Evolutionary conservation across 2,888 invertebrate species (phyloP).

Genomic region (Drosophila meridiana): DNA sequence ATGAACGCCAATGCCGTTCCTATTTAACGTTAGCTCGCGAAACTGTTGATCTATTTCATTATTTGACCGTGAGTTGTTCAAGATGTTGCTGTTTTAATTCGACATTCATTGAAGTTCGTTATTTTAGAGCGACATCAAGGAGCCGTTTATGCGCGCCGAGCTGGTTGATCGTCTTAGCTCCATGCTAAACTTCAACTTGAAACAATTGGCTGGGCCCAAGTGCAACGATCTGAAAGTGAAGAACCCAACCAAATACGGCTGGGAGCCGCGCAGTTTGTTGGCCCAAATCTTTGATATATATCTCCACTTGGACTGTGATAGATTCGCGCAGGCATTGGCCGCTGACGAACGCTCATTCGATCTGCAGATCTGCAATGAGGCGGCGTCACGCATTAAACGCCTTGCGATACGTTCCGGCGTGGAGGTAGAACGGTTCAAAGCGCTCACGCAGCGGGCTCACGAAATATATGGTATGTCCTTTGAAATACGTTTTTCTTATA

Average conservation of each 20-base stretch:
- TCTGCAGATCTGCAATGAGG: constrained; percentile 96
- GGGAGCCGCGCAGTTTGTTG: constrained; percentile 97
- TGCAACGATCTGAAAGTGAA: constrained; percentile 97
- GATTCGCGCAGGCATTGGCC: constrained; percentile 96
- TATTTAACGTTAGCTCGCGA: constrained; percentile 96
- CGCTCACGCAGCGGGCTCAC: constrained; percentile 91
- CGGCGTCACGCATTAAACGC: constrained; percentile 92
- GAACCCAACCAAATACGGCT: constrained; percentile 97
- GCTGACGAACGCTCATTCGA: constrained; percentile 98
- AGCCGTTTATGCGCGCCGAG: constrained; percentile 97
- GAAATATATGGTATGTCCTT: constrained; percentile 88
- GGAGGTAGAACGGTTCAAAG: constrained; percentile 94
- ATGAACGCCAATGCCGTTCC: constrained; percentile 94
- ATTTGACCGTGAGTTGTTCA: constrained; percentile 89
- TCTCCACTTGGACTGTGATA: constrained; percentile 96
- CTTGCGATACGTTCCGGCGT: constrained; percentile 92
- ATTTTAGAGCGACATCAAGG: constrained; percentile 90
- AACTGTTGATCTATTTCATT: constrained; percentile 99
- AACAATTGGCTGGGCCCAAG: constrained; percentile 97
- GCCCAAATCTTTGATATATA: constrained; percentile 98
- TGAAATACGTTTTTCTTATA: background rate
- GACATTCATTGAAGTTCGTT: background rate
- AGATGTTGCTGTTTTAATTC: background rate
- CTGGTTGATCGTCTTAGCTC: constrained; percentile 97
- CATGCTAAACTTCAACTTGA: constrained; percentile 99